A percentile compares a stretch with the other conserved stretches of the same genome.
phyloP scores from a whole-genome alignment of 2,888 invertebrate species.

The Lepidonotus clava region DNA sequence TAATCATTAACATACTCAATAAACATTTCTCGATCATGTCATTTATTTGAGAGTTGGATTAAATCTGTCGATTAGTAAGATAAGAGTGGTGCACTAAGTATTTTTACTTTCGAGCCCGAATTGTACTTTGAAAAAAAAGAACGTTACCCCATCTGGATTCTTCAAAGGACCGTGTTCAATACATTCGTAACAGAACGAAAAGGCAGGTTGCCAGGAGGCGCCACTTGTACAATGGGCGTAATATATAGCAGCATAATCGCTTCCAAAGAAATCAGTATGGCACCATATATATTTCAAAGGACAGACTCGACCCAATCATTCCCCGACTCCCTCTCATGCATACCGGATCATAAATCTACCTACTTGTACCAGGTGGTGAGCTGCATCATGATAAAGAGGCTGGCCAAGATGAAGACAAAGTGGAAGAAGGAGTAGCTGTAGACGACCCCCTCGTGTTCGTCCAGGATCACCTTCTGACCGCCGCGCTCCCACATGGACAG shows the following conservation, averaged over 20 bases:
- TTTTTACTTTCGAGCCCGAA: no score
- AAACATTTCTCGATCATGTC: no score
- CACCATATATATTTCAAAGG: background rate
- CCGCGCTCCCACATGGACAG: conserved; percentile 63
- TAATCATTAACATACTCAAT: no score
- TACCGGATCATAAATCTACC: conserved; percentile 56
- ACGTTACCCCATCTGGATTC: no score
- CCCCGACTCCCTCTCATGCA: background rate
- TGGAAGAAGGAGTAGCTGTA: conserved; percentile 82
- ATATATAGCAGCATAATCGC: background rate
- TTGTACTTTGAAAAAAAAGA: no score
- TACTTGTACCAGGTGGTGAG: conserved; percentile 82
- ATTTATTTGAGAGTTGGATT: no score
- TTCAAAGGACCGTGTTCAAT: background rate
- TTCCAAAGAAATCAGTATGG: background rate
- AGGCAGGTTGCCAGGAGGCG: no score
- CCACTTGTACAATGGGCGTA: no score
- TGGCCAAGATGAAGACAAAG: conserved; percentile 80
- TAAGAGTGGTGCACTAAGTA: no score
- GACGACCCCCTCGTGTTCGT: conserved; percentile 79
- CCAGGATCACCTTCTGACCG: conserved; percentile 78
- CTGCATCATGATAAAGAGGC: conserved; percentile 82
- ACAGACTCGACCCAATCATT: no score
- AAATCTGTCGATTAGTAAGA: no score
- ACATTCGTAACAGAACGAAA: background rate